Base-by-base conservation (phyloP, 2,888 invertebrate genomes). In the Drosophila kokeensis region DNA sequence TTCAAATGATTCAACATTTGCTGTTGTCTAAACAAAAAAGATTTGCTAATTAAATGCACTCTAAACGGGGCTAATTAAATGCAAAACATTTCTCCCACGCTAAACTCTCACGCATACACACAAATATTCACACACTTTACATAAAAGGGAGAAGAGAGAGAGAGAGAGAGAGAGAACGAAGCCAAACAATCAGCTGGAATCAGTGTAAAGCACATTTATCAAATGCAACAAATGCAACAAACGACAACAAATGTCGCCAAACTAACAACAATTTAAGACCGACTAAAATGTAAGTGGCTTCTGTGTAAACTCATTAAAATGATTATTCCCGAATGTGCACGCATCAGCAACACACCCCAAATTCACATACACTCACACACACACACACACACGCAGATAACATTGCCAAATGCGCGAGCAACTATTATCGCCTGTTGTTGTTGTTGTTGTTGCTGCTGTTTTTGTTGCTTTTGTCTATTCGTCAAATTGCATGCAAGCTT, bases 231-330 rank as follows among this genome's bases (percentile, higher is more conserved):
- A 75, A 67, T 61, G 68, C 63, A 69, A 59, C 53, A 68, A 69
- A 69, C 52, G 42, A 59, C 64, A 72, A 60, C 64, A 69, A 74
- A 69, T 76, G 79, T 59, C 65, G 64, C 59, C 57, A 59, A 73
- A 74, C 66, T 61, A 79, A 68, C 72, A 69, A 70, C 68, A 67
- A 73, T 63, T 81, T 70, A 55, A 34, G 63, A 74, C 61, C 27
- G 67, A 61, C 72, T 66, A 70, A 65, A 76, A 82, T 67, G 83
- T 58, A 86, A 76, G 77, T 83, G 81, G 77, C 81, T 86, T 83
- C 83, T 86, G 84, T 81, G 87, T 72, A 71, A 81, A 81, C 89
- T 85, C 89, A 90, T 85, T 85, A 90, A 89, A 90, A 73, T 75
- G 81, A 84, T 86, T 88, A 73, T 71, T 69, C 66, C 70, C 80